Base-by-base conservation (phyloP, 2,113 vertebrate genomes). In the Cyanoderma ruficeps region DNA sequence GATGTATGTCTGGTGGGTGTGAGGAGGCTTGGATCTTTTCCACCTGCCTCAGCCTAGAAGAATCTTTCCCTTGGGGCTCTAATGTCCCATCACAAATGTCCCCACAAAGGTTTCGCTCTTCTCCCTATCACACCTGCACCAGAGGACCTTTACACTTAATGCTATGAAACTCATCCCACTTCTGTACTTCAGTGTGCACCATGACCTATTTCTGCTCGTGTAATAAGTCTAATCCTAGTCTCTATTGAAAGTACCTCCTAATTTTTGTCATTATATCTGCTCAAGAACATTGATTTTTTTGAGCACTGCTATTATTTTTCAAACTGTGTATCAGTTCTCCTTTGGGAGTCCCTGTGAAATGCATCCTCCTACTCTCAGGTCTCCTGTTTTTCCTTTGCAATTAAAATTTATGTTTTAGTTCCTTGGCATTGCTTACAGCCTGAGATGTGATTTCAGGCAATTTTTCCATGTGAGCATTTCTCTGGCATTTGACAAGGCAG, bases 301-400 rank as follows among this genome's bases (percentile, higher is more conserved):
- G 79, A 70, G 42, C 21, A 7, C 35, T 83, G 42, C 50, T 94
- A 53, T 69, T 94, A 76, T 68, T 93, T 94, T 93, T 94, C 75
- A 57, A 82, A 72, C 67, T 37, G 19, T 70, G 11, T 63, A 83
- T 90, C 53, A 65, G 28, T 50, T 61, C 39, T 94, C 87, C 90
- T 72, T 81, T 64, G 78, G 71, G 82, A 94, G 10, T 12, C 63
- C 7, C 1, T 14, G 33, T 70, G 75, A 91, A 89, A 79, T n/a
- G 60, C 37, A 86, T 50, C 52, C 50, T 83, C 59, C 55, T 83
- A 44, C 55, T 77, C 23, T 57, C 63, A 63, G 35, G 27, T 67
- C 67, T 67, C 17, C 50, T 65, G 22, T 23, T 95, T 85, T 65
- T 46, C 42, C 68, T 79, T 67, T 56, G 65, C 56, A 80, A 94